Base-by-base conservation (phyloP, 2,113 vertebrate genomes). In the Phycodurus eques region DNA sequence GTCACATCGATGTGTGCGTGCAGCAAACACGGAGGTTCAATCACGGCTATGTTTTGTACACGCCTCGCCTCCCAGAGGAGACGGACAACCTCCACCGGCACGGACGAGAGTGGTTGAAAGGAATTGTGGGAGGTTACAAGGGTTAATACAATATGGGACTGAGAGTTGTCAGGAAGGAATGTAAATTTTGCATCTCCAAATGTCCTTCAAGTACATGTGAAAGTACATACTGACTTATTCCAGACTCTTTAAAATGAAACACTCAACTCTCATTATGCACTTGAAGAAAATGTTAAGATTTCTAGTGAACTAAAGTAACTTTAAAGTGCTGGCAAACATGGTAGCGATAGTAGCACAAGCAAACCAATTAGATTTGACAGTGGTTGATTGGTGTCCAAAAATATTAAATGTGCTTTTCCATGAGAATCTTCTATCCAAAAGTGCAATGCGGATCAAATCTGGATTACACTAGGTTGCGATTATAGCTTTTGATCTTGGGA, bases 101-200 rank as follows among this genome's bases (percentile, higher is more conserved):
- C 42, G 67, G 62, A 75, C 7, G n/a, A 70, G 33, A 76, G 49
- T 73, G 53, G 11, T 72, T 19, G 64, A 75, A 73, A 70, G 53
- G 68, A 59, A 62, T 67, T 62, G n/a, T 8, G 46, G 53, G 57
- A 79, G 82, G 81, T 78, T 13, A 82, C 17, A 35, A 8, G 71
- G 83, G 85, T 84, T 87, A 87, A 90, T 86, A 56, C 74, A 87
- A 76, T 64, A 62, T 69, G 82, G 81, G 81, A 86, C 78, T 77
- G 82, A 77, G 82, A 82, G 67, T n/a, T 68, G 62, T 57, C 74
- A 12, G n/a, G 56, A 33, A 76, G 51, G 77, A 85, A 84, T 79
- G 78, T 22, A 81, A 82, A 85, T 80, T 20, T 68, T 53, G 59
- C 33, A 68, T 79, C 39, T 78, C 20, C 64, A 73, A 77, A 69